Conservation (phyloP, 2,888 invertebrate species). For the Atherix ibis region DNA sequence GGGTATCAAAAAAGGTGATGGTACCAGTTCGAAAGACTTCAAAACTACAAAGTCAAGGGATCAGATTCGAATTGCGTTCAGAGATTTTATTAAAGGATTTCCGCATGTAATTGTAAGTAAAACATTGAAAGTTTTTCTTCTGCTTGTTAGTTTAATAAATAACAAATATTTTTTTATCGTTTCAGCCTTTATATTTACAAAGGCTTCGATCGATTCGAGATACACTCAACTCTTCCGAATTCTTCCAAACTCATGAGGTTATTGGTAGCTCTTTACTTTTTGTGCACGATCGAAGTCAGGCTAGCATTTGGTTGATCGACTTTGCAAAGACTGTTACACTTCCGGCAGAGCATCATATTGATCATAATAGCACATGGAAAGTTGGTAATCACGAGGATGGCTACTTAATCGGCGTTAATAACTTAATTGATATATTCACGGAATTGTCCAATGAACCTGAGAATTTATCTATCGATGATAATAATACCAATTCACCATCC, state of each 20-base stretch:
- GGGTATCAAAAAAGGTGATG: slow-evolving; percentile 78
- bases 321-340: slow-evolving; percentile 88
- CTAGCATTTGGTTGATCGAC: slow-evolving; percentile 93
- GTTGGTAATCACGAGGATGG: slow-evolving; percentile 96
- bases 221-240: slow-evolving; percentile 70
- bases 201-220: slow-evolving; percentile 70
- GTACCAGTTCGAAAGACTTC: slow-evolving; percentile 85
- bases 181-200: slow-evolving; percentile 66
- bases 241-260: slow-evolving; percentile 85
- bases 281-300: slow-evolving; percentile 77
- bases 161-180: slow-evolving; percentile 4
- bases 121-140: slow-evolving; percentile 3
- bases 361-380: slow-evolving; percentile 73
- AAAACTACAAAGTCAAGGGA: slow-evolving; percentile 81
- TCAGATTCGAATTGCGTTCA: slow-evolving; percentile 64
- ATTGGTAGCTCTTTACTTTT: slow-evolving; percentile 90
- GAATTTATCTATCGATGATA: too few relatives aligned
- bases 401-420: slow-evolving; percentile 81
- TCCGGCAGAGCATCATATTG: slow-evolving; percentile 54
- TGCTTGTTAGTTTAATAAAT: slow-evolving; percentile 3
- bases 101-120: slow-evolving; percentile 59
- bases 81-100: slow-evolving; percentile 64
- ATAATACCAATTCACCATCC: too few relatives aligned
- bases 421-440: slow-evolving; percentile 67
- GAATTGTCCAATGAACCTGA: slow-evolving; percentile 20